Conservation (phyloP, 2,797 vertebrate species). For the Podargus strigoides region DNA sequence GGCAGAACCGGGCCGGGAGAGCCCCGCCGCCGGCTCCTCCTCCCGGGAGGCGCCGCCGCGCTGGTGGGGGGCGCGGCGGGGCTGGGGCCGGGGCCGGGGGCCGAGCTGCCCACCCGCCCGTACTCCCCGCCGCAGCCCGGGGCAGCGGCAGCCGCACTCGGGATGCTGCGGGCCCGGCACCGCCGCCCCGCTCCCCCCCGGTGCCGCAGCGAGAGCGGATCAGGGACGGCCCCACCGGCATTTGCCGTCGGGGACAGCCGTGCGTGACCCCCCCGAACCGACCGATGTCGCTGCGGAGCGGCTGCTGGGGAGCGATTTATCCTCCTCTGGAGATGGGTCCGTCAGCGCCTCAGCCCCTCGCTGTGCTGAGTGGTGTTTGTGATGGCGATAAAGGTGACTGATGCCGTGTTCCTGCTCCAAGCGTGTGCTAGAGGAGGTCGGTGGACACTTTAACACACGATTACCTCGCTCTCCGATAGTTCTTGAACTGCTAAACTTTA, state of each 20-base stretch:
- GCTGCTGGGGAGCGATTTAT: not conserved
- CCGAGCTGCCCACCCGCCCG: too few relatives aligned
- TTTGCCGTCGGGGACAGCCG: too few relatives aligned
- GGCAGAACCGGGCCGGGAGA: too few relatives aligned
- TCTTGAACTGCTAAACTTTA: not conserved
- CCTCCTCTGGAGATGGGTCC: not conserved
- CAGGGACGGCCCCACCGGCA: too few relatives aligned
- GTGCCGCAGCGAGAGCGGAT: too few relatives aligned
- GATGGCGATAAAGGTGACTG: accelerated
- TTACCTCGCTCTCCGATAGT: not conserved
- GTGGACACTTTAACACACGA: accelerated
- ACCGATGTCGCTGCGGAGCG: too few relatives aligned
- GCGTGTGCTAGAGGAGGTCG: too few relatives aligned
- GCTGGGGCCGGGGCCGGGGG: too few relatives aligned
- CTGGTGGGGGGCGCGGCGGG: too few relatives aligned
- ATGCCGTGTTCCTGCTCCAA: not conserved
- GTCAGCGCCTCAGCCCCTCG: accelerated
- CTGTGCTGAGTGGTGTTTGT: not conserved
- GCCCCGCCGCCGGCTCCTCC: not conserved
- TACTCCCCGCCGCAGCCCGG: not conserved
- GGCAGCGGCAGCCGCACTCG: not conserved
- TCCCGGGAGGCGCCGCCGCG: too few relatives aligned
- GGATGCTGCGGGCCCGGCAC: not conserved
- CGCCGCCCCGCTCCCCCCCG: too few relatives aligned
- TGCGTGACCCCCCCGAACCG: too few relatives aligned